phyloP scores from a whole-genome alignment of 1,140 invertebrate species.

The Odontomachus brunneus region DNA sequence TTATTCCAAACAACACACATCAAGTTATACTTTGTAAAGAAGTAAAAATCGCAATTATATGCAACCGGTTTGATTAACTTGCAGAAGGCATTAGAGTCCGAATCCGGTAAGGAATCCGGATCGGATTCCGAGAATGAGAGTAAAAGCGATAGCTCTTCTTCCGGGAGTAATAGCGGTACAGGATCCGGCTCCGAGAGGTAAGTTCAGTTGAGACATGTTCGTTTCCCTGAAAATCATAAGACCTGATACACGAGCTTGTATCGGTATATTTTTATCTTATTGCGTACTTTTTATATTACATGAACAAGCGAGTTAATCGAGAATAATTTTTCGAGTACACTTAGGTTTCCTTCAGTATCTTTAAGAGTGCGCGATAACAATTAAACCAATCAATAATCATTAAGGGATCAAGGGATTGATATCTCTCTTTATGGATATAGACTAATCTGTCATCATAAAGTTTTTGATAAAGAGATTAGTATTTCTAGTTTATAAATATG shows the following conservation, averaged over 20 bases:
- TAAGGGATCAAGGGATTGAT: no score
- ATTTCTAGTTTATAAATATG: neutral
- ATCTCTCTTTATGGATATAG: no score
- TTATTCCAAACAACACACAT: slow-evolving; percentile 78
- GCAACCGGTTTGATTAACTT: slow-evolving; percentile 78
- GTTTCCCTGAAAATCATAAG: slow-evolving; percentile 55
- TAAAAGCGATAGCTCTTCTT: slow-evolving; percentile 88
- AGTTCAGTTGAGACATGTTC: slow-evolving; percentile 57
- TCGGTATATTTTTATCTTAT: neutral
- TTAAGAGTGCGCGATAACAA: neutral
- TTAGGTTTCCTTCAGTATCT: slow-evolving; percentile 2
- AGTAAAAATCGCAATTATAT: slow-evolving; percentile 34
- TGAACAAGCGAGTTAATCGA: slow-evolving; percentile 6
- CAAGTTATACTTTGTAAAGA: slow-evolving; percentile 16
- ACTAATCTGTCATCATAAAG: no score
- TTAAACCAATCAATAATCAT: neutral
- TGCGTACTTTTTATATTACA: neutral
- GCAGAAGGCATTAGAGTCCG: slow-evolving; percentile 87
- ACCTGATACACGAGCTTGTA: slow-evolving; percentile 33
- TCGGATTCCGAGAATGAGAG: slow-evolving; percentile 89
- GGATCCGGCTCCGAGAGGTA: slow-evolving; percentile 88
- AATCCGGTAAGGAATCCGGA: slow-evolving; percentile 88
- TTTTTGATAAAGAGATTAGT: neutral
- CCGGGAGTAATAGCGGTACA: slow-evolving; percentile 86
- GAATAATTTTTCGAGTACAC: neutral